A percentile compares a stretch with the other conserved stretches of the same genome.
Conservation (phyloP, 1,140 invertebrate species). For the Latrodectus geometricus region DNA sequence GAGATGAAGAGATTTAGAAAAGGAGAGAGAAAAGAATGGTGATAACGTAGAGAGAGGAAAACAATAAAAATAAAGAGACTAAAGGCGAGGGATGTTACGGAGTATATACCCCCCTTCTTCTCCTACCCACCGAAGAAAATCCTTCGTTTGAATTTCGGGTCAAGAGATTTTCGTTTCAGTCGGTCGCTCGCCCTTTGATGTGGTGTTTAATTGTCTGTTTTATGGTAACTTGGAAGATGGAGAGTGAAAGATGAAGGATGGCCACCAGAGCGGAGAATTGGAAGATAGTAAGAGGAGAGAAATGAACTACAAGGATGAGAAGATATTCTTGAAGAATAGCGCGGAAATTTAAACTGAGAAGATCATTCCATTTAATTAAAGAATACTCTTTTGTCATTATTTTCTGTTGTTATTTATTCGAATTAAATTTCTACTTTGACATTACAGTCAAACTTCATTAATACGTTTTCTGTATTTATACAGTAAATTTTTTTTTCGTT, state of each 20-base stretch:
- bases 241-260: slow-evolving; percentile 46
- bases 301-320: not conserved
- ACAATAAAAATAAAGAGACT: slow-evolving; percentile 15
- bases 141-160: slow-evolving; percentile 46
- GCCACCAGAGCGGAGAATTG: slow-evolving; percentile 16
- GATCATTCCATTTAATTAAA: too few species aligned
- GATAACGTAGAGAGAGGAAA: slow-evolving; percentile 54
- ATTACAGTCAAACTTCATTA: too few species aligned
- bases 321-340: too few species aligned
- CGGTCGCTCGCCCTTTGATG: slow-evolving; percentile 53
- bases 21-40: slow-evolving; percentile 53
- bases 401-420: too few species aligned
- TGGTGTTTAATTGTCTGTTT: slow-evolving; percentile 63
- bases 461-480: too few species aligned
- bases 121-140: slow-evolving; percentile 1
- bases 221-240: slow-evolving; percentile 29
- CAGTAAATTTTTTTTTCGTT: too few species aligned
- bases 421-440: too few species aligned
- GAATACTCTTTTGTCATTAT: too few species aligned
- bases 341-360: too few species aligned
- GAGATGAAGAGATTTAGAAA: slow-evolving; percentile 61
- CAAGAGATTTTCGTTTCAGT: slow-evolving; percentile 52
- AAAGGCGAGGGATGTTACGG: not conserved
- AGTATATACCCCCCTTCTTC: not conserved
- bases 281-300: not conserved